A percentile compares a stretch with the other conserved stretches of the same genome.
Evolutionary conservation across 2,888 invertebrate species (phyloP).

Genomic region (Drosophila mercatorum): DNA sequence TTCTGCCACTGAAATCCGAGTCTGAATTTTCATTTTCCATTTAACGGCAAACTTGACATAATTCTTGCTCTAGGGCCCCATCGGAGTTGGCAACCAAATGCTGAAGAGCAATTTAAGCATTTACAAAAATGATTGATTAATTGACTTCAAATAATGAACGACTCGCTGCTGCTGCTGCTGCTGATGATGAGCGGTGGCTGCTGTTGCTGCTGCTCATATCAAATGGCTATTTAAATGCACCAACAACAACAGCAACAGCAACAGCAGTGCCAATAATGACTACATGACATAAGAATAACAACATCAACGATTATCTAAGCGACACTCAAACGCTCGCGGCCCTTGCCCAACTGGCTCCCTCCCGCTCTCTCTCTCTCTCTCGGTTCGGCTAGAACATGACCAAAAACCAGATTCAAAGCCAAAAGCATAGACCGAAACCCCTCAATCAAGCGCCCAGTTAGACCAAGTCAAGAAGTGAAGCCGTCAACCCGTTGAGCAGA

Average conservation of each 20-base stretch:
- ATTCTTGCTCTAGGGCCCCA: constrained; percentile 39
- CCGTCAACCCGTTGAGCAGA: constrained; percentile 49
- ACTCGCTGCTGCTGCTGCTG: constrained; percentile 23
- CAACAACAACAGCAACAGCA: constrained; percentile 30
- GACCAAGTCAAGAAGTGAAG: constrained; percentile 38
- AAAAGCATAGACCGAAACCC: constrained; percentile 21
- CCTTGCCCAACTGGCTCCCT: constrained; percentile 12
- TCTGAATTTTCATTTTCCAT: constrained; percentile 38
- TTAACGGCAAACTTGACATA: constrained; percentile 50
- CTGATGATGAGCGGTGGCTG: constrained; percentile 49
- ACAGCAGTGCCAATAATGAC: constrained; percentile 59
- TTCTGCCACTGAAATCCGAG: constrained; percentile 17
- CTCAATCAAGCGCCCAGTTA: constrained; percentile 55
- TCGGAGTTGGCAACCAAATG: constrained; percentile 22
- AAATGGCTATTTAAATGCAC: constrained; percentile 70
- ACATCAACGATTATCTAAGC: constrained; percentile 49
- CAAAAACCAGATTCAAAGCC: constrained; percentile 4
- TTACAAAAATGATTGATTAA: constrained; percentile 77
- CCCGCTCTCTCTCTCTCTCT: neutral
- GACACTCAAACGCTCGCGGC: constrained; percentile 54
- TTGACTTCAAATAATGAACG: constrained; percentile 63
- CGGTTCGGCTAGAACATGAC: constrained; percentile 3
- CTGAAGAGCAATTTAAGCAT: constrained; percentile 52
- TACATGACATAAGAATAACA: constrained; percentile 54
- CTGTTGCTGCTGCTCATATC: constrained; percentile 43